These are phyloP conservation scores for Tauraco hartlaubi DNA, from an alignment of 2,797 vertebrate species.

Conservation along the genomic window DNA sequence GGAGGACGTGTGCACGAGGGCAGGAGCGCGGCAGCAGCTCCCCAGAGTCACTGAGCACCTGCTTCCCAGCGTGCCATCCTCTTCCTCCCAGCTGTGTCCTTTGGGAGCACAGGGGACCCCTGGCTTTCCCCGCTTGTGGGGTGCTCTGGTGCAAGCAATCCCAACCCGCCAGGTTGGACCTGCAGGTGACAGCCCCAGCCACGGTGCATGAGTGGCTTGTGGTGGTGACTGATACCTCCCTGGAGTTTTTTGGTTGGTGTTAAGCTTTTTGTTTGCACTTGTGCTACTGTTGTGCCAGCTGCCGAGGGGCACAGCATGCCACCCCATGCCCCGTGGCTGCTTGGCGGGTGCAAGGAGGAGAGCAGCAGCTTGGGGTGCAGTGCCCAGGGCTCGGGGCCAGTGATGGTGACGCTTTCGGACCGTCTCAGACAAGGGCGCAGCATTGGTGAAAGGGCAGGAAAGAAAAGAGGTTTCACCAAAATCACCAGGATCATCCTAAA, in stretches of 20 bases:
- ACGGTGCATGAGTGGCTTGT: too few species aligned
- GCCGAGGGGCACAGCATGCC: not conserved
- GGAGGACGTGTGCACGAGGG: not conserved
- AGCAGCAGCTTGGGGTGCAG: not conserved
- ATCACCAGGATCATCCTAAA: not conserved
- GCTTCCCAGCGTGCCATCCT: not conserved
- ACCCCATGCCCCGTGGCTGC: rapidly evolving
- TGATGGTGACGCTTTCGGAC: rapidly evolving
- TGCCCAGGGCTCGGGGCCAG: not conserved
- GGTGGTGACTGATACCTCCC: not conserved
- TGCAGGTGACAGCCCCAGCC: not conserved
- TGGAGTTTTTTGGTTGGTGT: not conserved
- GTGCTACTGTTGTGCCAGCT: not conserved
- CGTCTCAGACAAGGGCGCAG: rapidly evolving
- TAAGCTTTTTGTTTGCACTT: not conserved
- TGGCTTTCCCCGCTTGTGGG: rapidly evolving
- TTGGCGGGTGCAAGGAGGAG: rapidly evolving
- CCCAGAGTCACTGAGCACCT: not conserved
- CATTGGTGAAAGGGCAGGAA: not conserved
- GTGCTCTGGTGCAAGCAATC: too few species aligned
- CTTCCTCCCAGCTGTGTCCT: not conserved
- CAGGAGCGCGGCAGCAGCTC: not conserved
- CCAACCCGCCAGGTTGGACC: not conserved
- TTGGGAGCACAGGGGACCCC: not conserved
- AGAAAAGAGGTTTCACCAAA: not conserved